A percentile compares a stretch with the other conserved stretches of the same genome.
Conservation (phyloP, 2,888 invertebrate genomes). For the Anarsia innoxiella region DNA sequence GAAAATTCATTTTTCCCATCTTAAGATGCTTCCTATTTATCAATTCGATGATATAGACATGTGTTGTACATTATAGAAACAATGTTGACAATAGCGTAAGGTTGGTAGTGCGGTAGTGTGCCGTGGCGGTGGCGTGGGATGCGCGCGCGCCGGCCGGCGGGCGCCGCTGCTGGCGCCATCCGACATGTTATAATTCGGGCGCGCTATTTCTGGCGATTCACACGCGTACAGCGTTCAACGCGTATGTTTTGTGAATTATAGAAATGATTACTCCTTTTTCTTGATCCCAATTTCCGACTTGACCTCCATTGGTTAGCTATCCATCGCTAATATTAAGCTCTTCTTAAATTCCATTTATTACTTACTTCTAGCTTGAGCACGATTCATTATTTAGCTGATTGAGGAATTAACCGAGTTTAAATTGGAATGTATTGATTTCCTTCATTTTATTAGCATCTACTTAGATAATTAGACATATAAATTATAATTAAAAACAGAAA, state of each 20-base stretch:
- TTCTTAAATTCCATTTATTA: neutral
- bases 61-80: slow-evolving; percentile 1
- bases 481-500: too few species aligned
- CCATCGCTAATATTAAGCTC: neutral
- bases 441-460: too few species aligned
- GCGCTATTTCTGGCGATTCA: slow-evolving; percentile 69
- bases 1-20: too few species aligned
- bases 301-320: neutral
- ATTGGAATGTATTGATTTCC: too few species aligned
- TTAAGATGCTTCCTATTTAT: too few species aligned
- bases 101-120: neutral
- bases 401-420: too few species aligned
- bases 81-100: slow-evolving; percentile 8
- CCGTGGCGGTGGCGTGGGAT: slow-evolving; percentile 23
- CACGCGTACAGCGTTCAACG: slow-evolving; percentile 55
- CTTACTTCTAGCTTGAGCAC: too few species aligned
- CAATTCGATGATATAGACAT: too few species aligned
- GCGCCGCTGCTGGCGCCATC: slow-evolving; percentile 53
- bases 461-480: too few species aligned
- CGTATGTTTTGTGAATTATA: slow-evolving; percentile 54
- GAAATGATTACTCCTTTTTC: slow-evolving; percentile 24
- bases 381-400: too few species aligned
- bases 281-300: too few species aligned
- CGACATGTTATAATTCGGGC: slow-evolving; percentile 68
- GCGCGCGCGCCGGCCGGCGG: slow-evolving; percentile 24